Base-by-base conservation (phyloP, 2,113 vertebrate species). In the Tyto alba region DNA sequence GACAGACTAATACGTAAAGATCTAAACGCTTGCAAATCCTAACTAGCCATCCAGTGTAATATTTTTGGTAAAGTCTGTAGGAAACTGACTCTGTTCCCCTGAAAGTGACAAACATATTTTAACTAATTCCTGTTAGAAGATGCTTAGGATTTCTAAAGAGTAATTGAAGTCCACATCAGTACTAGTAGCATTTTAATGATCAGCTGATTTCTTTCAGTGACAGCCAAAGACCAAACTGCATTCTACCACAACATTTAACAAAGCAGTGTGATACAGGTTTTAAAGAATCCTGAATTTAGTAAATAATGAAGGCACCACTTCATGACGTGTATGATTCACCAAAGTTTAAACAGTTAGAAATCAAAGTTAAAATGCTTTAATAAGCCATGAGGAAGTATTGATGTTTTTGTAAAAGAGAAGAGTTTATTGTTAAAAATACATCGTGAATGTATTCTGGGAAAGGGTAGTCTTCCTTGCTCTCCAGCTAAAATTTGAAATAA, bases 81-180 rank as follows among this genome's bases (percentile, higher is more conserved):
- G 96, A 96, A 95, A 96, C 40, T 57, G 85, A 96, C 69, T 78
- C 87, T 96, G 56, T 20, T 94, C 27, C 18, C 19, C 55, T 85
- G 27, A 73, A 83, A 84, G 38, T 73, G 72, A 69, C 45, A 95
- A 83, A 91, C 30, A 80, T 85, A 66, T 52, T 83, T 85, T 89
- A 97, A 93, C 25, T 11, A 74, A 66, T 45, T 77, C 50, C 40
- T 74, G 60, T 41, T 47, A 62, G 89, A 76, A 60, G n/a, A 74
- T n/a, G 25, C 66, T 75, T 59, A 40, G 32, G 36, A 69, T 62
- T 95, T 95, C 80, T 95, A 53, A 85, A 76, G 29, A 93, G 23
- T 73, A 66, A 62, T 72, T 23, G 36, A 82, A 79, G 38, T 62
- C 72, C 40, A 43, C 45, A 80, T 80, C 52, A 40, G 40, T 56